These are phyloP conservation scores for Peribatodes rhomboidaria DNA, from an alignment of 2,888 invertebrate species.

Conservation along the genomic window DNA sequence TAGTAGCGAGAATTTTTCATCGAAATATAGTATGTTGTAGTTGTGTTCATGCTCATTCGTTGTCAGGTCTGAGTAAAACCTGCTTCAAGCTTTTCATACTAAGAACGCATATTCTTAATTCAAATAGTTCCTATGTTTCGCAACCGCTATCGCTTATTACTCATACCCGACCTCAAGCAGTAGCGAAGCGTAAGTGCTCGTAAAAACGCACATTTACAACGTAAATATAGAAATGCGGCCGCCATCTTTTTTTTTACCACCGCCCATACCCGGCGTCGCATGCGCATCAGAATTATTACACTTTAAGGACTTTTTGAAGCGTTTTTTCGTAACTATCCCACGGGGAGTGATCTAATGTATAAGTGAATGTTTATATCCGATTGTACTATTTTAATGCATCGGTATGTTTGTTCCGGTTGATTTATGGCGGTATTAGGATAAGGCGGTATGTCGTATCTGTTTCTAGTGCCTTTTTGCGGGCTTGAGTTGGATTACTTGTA, in stretches of 20 bases:
- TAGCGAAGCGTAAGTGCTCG: constrained; percentile 69
- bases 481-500: constrained; percentile 14
- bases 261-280: constrained; percentile 67
- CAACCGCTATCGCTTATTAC: constrained; percentile 51
- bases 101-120: background rate
- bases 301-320: constrained; percentile 52
- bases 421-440: constrained; percentile 40
- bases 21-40: too few relatives aligned
- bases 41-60: too few relatives aligned
- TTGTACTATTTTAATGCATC: constrained; percentile 51
- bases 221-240: constrained; percentile 79
- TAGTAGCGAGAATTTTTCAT: too few relatives aligned
- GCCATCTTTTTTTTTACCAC: constrained; percentile 60
- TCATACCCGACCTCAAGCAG: constrained; percentile 49
- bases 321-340: constrained; percentile 57
- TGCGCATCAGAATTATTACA: constrained; percentile 67
- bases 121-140: background rate
- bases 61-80: background rate
- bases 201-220: constrained; percentile 81
- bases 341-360: constrained; percentile 49
- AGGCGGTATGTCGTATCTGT: constrained; percentile 23
- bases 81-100: too few relatives aligned
- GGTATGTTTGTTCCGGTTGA: constrained; percentile 40
- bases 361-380: constrained; percentile 58
- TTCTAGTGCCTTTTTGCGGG: constrained; percentile 31